A percentile compares a stretch with the other conserved stretches of the same genome.
These are phyloP conservation scores for Ploceus nigricollis DNA, from an alignment of 2,113 vertebrate genomes.

Conservation along the genomic window DNA sequence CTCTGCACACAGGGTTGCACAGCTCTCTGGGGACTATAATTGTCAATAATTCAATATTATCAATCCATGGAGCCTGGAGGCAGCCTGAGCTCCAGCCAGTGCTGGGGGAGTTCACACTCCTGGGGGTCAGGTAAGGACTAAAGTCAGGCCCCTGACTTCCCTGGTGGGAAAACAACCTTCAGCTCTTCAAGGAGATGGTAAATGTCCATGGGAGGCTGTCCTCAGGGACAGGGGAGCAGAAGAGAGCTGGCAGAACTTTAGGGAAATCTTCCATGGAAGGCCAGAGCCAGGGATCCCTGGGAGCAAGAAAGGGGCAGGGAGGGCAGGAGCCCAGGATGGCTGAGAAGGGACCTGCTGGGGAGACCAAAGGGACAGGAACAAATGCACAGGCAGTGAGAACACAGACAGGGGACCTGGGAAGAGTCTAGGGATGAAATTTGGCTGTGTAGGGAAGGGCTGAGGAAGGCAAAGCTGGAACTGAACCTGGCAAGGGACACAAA, in stretches of 20 bases:
- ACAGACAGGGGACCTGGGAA: not conserved
- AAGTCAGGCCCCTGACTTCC: not conserved
- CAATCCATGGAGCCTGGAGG: not conserved
- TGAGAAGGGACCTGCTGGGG: not conserved
- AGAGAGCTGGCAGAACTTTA: not conserved
- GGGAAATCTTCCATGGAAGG: not conserved
- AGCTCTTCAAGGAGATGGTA: not conserved
- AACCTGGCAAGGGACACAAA: not conserved
- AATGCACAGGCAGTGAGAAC: not conserved
- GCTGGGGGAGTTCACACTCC: not conserved
- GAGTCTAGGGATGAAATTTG: not conserved
- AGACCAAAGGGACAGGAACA: not conserved
- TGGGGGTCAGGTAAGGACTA: too few relatives aligned
- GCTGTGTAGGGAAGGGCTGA: too few relatives aligned
- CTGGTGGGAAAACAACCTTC: not conserved
- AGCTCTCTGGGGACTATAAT: not conserved
- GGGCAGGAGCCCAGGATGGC: not conserved
- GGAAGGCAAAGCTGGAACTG: not conserved
- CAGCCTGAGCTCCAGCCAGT: not conserved
- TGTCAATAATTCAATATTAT: not conserved
- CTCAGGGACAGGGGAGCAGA: not conserved
- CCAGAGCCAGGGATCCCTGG: not conserved
- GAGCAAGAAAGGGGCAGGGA: not conserved
- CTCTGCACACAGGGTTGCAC: not conserved
- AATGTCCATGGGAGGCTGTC: not conserved